Base-by-base conservation (phyloP, 2,113 vertebrate species). In the Nicator chloris region DNA sequence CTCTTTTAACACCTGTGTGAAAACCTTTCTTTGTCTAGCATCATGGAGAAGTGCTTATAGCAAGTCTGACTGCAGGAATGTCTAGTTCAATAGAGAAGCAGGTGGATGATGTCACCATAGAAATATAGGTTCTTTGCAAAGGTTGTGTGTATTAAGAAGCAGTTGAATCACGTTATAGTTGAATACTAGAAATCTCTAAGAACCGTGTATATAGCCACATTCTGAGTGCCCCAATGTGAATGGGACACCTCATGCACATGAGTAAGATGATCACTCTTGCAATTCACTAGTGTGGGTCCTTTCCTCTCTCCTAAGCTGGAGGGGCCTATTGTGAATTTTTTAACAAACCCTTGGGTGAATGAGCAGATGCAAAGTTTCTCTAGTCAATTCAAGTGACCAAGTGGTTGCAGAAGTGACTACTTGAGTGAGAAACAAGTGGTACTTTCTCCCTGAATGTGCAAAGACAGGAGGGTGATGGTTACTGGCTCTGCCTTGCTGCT, bases 231-330 rank as follows among this genome's bases (percentile, higher is more conserved):
- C 17, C 9, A 8, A 33, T 82, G 71, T 50, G 71, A 82, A 31
- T 17, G 18, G 40, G 30, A 21, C 5, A 4, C 21, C 2, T 82
- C 37, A 21, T 15, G 10, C 2, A 0, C 14, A 4, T 31, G 17
- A 45, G 31, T 57, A 33, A 73, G 78, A 76, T 17, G 16, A 42
- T 68, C 42, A 12, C 5, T 50, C 44, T 51, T 64, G 39, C 39
- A 59, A 10, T 77, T 72, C 63, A 44, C 2, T 83, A 2, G 12
- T 16, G 7, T 35, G 24, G 4, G 6, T 42, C 20, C 9, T 63
- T 56, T 10, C 8, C 11, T 35, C 11, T 39, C 44, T 54, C 6
- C 23, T 26, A 0, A 1, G 7, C 31, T 13, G 5, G 7, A 12
- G 9, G 15, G 61, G 17, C 22, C 6, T 13, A 7, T 28, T 57